A percentile compares a stretch with the other conserved stretches of the same genome.
These are phyloP conservation scores for Columba guinea DNA, from an alignment of 2,797 vertebrate genomes.

Conservation along the genomic window DNA sequence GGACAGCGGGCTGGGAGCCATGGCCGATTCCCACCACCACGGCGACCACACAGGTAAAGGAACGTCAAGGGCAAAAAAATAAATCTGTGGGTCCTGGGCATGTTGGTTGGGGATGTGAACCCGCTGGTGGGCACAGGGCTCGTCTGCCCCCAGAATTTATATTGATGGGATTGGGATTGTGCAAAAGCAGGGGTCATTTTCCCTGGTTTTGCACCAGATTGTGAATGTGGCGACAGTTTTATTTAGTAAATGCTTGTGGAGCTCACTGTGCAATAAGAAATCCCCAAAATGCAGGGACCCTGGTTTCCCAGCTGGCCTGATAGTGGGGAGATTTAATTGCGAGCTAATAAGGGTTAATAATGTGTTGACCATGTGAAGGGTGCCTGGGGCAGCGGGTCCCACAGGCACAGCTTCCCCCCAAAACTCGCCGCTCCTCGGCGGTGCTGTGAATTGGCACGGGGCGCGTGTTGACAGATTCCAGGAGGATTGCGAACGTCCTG, in stretches of 20 bases:
- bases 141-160: fast-evolving
- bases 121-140: fast-evolving
- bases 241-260: background rate
- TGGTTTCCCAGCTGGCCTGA: fast-evolving
- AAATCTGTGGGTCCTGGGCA: fast-evolving
- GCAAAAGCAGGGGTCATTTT: background rate
- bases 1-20: conserved; percentile 81
- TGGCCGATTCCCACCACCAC: conserved; percentile 86
- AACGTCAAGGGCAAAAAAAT: background rate
- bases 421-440: background rate
- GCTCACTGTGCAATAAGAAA: fast-evolving
- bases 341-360: background rate
- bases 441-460: background rate
- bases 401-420: background rate
- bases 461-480: background rate
- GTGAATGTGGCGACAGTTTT: fast-evolving
- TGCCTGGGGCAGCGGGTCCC: background rate
- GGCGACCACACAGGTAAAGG: conserved; percentile 87
- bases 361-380: fast-evolving
- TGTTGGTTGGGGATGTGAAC: background rate
- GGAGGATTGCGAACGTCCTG: background rate
- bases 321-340: background rate
- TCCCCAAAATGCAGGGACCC: fast-evolving
- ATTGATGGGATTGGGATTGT: background rate
- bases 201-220: background rate